These are phyloP conservation scores for Oithona nana DNA, from an alignment of 2,888 invertebrate genomes.

Conservation along the genomic window DNA sequence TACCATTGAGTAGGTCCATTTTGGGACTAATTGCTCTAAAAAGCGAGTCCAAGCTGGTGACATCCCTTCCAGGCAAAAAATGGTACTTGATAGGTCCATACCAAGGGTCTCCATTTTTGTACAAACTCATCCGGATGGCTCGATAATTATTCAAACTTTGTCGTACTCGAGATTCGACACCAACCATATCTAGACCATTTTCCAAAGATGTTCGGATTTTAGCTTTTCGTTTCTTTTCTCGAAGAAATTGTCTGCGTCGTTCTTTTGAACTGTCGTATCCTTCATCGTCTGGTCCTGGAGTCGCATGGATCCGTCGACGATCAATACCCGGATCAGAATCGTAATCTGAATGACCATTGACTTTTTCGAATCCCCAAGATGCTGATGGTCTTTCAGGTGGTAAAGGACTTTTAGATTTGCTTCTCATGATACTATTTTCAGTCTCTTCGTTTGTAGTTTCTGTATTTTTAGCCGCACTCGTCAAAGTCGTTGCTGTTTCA, in stretches of 20 bases:
- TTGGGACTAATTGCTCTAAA: constrained; percentile 37
- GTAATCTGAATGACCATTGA: too few species aligned
- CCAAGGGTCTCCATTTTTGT: constrained; percentile 79
- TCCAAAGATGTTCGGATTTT: not conserved
- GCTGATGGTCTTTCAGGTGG: too few species aligned
- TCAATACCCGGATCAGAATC: too few species aligned
- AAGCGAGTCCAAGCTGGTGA: constrained; percentile 62
- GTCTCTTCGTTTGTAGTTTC: too few species aligned
- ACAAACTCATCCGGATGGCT: constrained; percentile 65
- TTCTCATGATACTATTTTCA: too few species aligned
- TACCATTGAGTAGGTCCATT: not conserved
- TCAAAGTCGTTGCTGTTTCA: too few species aligned
- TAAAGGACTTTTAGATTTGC: too few species aligned
- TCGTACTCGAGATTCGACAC: too few species aligned
- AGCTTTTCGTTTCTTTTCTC: not conserved
- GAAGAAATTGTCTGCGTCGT: not conserved
- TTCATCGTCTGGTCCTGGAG: not conserved
- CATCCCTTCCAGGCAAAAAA: constrained; percentile 69
- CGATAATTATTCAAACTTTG: constrained; percentile 24
- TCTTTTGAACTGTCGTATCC: not conserved
- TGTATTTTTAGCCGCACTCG: too few species aligned
- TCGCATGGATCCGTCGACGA: too few species aligned
- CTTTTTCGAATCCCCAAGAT: too few species aligned
- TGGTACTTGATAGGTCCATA: constrained; percentile 71
- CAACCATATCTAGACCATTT: too few species aligned